These are phyloP conservation scores for Spea hammondii DNA, from an alignment of 2,797 vertebrate genomes.

Conservation along the genomic window DNA sequence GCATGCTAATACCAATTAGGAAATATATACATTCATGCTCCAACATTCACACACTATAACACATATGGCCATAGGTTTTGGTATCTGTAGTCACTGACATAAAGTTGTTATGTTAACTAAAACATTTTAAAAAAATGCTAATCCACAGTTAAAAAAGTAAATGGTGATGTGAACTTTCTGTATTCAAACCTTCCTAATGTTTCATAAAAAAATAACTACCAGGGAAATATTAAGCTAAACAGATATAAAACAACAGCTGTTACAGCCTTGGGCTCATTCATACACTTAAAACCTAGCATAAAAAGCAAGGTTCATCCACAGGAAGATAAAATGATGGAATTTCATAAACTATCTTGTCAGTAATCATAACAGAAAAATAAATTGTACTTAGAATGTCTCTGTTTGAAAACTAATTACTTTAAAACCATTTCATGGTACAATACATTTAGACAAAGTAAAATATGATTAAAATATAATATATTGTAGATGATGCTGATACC, in stretches of 20 bases:
- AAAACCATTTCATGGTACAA: not conserved
- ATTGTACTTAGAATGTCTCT: not conserved
- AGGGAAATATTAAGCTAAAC: conserved; percentile 23
- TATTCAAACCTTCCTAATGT: conserved; percentile 1
- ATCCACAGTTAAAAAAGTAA: not conserved
- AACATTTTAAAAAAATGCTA: too few relatives aligned
- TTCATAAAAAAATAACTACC: conserved; percentile 7
- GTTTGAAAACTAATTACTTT: conserved; percentile 18
- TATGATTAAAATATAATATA: too few relatives aligned
- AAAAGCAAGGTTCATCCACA: conserved; percentile 15
- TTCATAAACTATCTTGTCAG: conserved; percentile 22
- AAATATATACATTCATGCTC: too few relatives aligned
- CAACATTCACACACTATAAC: too few relatives aligned
- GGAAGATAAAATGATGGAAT: not conserved
- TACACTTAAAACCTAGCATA: conserved; percentile 20
- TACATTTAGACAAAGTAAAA: not conserved
- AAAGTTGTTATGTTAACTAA: too few relatives aligned
- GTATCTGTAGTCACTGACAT: too few relatives aligned
- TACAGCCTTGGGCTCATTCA: conserved; percentile 18
- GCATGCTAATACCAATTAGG: too few relatives aligned
- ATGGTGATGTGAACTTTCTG: not conserved
- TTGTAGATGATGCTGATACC: too few relatives aligned
- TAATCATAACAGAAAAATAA: conserved; percentile 25
- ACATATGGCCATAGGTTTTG: too few relatives aligned
- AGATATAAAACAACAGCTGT: conserved; percentile 41